phyloP scores from a whole-genome alignment of 2,113 vertebrate genomes.

The Scatophagus argus region DNA sequence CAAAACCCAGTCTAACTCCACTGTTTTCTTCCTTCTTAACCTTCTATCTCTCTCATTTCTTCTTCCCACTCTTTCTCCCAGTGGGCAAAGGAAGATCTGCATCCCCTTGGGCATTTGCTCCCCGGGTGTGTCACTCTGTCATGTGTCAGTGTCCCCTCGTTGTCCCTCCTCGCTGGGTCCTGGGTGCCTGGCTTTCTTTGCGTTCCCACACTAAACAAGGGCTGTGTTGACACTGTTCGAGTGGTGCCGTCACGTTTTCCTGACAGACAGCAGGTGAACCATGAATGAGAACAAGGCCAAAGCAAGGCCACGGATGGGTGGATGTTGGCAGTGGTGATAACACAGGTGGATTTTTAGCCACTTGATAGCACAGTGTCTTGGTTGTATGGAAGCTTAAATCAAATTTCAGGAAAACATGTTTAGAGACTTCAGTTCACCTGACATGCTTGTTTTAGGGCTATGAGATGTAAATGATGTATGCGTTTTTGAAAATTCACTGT shows the following conservation, averaged over 20 bases:
- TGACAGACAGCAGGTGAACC: conserved; percentile 54
- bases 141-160: conserved; percentile 28
- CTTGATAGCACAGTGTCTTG: neutral
- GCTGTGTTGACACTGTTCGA: conserved; percentile 63
- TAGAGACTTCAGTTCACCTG: neutral
- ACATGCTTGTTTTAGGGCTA: neutral
- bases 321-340: neutral
- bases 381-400: neutral
- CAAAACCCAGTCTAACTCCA: conserved; percentile 11
- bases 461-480: neutral
- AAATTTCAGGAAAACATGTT: neutral
- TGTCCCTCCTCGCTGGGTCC: conserved; percentile 18
- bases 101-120: neutral
- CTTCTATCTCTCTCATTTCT: neutral
- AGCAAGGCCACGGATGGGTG: conserved; percentile 5
- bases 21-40: neutral
- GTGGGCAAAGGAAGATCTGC: neutral
- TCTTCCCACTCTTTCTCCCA: neutral
- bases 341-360: neutral
- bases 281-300: conserved; percentile 31
- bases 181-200: conserved; percentile 48
- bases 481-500: neutral
- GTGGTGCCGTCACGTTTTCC: conserved; percentile 32
- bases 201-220: conserved; percentile 70
- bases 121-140: conserved; percentile 7